Evolutionary conservation across 2,888 invertebrate species (phyloP).

Genomic region (Oegoconia quadripuncta): DNA sequence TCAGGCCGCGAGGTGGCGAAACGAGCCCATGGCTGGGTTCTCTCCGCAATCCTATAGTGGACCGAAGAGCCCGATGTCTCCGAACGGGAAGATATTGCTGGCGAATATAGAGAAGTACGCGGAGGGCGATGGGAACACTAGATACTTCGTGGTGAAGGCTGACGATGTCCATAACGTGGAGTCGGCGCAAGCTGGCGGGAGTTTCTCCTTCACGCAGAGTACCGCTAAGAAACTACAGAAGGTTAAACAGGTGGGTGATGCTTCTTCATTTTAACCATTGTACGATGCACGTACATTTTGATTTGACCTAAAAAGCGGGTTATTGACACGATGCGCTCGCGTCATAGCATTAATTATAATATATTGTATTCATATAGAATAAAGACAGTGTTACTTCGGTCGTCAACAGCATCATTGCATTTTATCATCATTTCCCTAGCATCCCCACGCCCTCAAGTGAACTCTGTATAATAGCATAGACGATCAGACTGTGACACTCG

Average conservation of each 20-base stretch:
- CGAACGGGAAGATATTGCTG: slow-evolving; percentile 53
- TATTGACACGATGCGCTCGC: too few species aligned
- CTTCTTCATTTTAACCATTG: slow-evolving; percentile 6
- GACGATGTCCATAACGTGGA: slow-evolving; percentile 77
- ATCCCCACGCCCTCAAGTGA: too few species aligned
- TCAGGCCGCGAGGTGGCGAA: slow-evolving; percentile 38
- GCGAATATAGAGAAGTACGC: slow-evolving; percentile 64
- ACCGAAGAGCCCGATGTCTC: slow-evolving; percentile 57
- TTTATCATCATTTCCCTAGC: too few species aligned
- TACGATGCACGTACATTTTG: too few species aligned
- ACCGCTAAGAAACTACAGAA: slow-evolving; percentile 81
- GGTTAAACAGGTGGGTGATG: slow-evolving; percentile 73
- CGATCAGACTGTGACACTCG: too few species aligned
- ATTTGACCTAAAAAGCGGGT: too few species aligned
- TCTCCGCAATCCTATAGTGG: slow-evolving; percentile 45
- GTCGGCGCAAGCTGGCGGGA: slow-evolving; percentile 71
- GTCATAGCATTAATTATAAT: too few species aligned
- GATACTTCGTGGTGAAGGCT: slow-evolving; percentile 82
- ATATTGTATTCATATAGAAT: too few species aligned
- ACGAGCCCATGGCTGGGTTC: slow-evolving; percentile 39
- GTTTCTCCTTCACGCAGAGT: slow-evolving; percentile 80
- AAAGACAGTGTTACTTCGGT: too few species aligned
- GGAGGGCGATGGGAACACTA: slow-evolving; percentile 30
- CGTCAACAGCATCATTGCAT: too few species aligned
- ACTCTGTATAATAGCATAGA: too few species aligned